Evolutionary conservation across 2,113 vertebrate species (phyloP).

Genomic region (Rousettus leschenaultii): DNA sequence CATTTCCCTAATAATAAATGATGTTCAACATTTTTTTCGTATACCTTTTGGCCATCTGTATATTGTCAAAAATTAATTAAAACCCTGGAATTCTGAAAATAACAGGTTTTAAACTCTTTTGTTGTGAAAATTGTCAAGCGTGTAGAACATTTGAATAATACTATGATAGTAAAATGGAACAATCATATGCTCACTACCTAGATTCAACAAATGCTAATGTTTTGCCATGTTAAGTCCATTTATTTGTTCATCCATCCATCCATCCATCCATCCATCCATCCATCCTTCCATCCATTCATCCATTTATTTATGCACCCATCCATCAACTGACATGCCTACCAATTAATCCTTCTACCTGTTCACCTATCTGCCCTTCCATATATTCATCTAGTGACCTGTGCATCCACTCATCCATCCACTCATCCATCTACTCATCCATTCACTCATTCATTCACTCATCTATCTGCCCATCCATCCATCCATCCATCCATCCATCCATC

Average conservation of each 20-base stretch:
- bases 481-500: no score
- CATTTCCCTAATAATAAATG: not conserved
- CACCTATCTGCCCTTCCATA: no score
- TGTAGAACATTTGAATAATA: not conserved
- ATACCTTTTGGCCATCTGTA: not conserved
- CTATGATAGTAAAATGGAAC: not conserved
- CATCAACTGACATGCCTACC: no score
- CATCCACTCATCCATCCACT: not conserved
- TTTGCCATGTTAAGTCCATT: not conserved
- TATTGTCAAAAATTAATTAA: not conserved
- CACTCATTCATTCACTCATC: no score
- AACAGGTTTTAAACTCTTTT: not conserved
- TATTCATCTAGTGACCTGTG: no score
- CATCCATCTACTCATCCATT: not conserved
- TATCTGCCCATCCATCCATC: fast-evolving
- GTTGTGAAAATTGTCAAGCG: not conserved
- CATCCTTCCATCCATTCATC: no score
- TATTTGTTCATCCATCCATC: not conserved
- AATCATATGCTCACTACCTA: not conserved
- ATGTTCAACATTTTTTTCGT: not conserved
- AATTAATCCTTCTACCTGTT: no score
- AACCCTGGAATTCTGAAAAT: not conserved
- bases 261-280: no score
- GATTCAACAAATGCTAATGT: not conserved
- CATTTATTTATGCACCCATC: no score